Evolutionary conservation across 2,797 vertebrate species (phyloP).

Genomic region (Tokudaia muenninki): DNA sequence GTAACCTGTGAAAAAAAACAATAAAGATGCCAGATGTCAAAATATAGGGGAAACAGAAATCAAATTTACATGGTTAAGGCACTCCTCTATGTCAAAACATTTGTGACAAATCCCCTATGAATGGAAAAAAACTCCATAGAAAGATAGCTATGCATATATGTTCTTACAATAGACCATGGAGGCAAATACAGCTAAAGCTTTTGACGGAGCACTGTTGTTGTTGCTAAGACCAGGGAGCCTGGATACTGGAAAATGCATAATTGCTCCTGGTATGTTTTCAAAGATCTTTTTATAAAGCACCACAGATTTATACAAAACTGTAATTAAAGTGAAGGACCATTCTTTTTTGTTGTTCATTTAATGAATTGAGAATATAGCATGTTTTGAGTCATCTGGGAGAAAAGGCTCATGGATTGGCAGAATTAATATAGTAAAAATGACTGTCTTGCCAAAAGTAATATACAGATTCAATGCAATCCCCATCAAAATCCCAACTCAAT

Average conservation of each 20-base stretch:
- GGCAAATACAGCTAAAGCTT: not conserved
- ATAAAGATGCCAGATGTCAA: not conserved
- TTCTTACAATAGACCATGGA: not conserved
- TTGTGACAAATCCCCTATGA: not conserved
- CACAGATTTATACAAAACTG: not conserved
- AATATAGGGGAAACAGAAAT: not conserved
- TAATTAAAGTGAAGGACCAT: conserved; percentile 37
- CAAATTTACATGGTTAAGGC: not conserved
- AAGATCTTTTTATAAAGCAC: not conserved
- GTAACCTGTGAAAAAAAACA: not conserved
- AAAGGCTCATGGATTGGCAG: no score
- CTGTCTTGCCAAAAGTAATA: no score
- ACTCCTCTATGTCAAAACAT: not conserved
- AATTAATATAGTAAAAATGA: no score
- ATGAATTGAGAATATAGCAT: not conserved
- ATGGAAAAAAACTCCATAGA: not conserved
- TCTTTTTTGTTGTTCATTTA: conserved; percentile 12
- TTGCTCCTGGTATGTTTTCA: not conserved
- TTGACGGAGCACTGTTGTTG: not conserved
- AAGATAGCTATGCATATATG: not conserved
- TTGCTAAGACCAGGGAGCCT: not conserved
- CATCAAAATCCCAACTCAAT: no score
- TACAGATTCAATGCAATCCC: no score
- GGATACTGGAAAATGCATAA: not conserved
- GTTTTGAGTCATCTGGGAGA: conserved; percentile 7